Base-by-base conservation (phyloP, 2,113 vertebrate genomes). In the Sorex fumeus region DNA sequence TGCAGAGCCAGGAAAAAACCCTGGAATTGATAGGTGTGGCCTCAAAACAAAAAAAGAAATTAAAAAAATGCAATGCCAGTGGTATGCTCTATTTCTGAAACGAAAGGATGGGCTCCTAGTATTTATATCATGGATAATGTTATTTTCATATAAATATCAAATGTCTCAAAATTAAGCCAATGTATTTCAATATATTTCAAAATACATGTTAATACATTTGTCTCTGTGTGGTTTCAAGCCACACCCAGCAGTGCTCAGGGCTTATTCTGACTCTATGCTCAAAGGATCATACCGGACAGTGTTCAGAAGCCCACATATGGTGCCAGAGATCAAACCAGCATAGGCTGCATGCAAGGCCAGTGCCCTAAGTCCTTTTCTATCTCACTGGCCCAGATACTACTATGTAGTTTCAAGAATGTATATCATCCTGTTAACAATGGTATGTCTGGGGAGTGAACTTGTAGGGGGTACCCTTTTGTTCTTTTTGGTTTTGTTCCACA, bases 401-500 rank as follows among this genome's bases (percentile, higher is more conserved):
- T 69, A 70, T 70, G 18, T 36, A 71, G 36, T 71, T 60, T 25
- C 83, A 84, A 77, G 45, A 60, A 50, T 36, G 30, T 70, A 34
- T 8, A 60, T 43, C 12, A 19, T 6, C 53, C 13, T 32, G 7
- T 75, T 87, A 57, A 57, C 10, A n/a, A 8, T 84, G 19, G 36
- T 93, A 45, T 36, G 23, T 70, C 36, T 88, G 12, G 60, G 1
- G 1, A 67, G 12, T 69, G 27, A 80, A 25, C 47, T 69, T 60
- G 57, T 76, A 28, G 30, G 27, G 3, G 47, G 47, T 10, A n/a
- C 30, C 75, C 67, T 57, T 70, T 18, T 16, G 25, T 34, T 60
- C 36, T 45, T 75, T 90, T 93, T 50, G 47, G 47, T 50, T 50
- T 50, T 50, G 47, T 50, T 50, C n/a, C n/a, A n/a, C n/a, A n/a